Evolutionary conservation across 2,888 invertebrate species (phyloP), one percentile per base, ranked within the genome.

Genomic region (Micoletzkya japonica): DNA sequence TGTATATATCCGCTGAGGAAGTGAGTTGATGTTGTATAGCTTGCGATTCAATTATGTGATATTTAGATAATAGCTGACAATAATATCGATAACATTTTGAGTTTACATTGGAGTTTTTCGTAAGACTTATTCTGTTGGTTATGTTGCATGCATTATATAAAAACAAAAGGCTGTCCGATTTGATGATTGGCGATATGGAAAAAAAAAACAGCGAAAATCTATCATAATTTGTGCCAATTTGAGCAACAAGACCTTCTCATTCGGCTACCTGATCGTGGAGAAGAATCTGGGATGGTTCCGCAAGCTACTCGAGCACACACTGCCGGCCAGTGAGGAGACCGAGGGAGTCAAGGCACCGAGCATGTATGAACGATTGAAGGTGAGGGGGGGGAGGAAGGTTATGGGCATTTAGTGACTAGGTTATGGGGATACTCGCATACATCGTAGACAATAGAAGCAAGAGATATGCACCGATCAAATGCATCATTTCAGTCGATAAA

Each of bases 1-100:
- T 91, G 92, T 74, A 92, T 96, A 72, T 95, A 94, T 92, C 95
- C 96, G 2, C 95, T 96, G 86, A 90, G 96, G 86, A 93, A 93
- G 94, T 94, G 86, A 88, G 90, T 87, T 14, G 4, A 37, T 24
- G n/a, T 64, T 59, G 26, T 10, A 10, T 24, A 10, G 56, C 24
- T 20, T 10, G 24, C n/a, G 24, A 24, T 17, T 24, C 24, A 56
- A 20, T 24, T 10, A 59, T 59, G 17, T 24, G 14, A 56, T 56
- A 26, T 56, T 26, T 44, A 20, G 17, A 7, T 56, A 26, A n/a
- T 50, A n/a, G 50, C 17, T 4, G 4, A 54, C 14, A 54, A n/a
- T 28, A 20, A 3, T 54, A 14, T 30, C 56, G 2, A 6, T 28
- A 6, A 2, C n/a, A 28, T 26, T 54, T 24, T 24, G 3, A 54